Evolutionary conservation across 1,140 invertebrate species (phyloP).

Genomic region (Drosophila truncata): DNA sequence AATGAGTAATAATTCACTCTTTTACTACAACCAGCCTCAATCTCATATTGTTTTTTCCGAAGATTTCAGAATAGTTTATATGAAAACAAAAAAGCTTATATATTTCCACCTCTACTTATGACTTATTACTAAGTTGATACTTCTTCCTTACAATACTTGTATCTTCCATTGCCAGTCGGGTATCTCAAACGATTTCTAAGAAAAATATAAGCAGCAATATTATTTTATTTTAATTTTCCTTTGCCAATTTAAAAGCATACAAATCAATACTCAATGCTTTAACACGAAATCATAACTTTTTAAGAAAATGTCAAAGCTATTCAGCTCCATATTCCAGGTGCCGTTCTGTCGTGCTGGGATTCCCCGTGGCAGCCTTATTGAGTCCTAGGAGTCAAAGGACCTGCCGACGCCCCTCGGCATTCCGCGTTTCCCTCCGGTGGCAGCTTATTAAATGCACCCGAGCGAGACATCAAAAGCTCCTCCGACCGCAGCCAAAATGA

Average conservation of each 20-base stretch:
- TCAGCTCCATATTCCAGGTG: neutral
- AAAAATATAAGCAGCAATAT: neutral
- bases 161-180: neutral
- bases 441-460: slow-evolving; percentile 75
- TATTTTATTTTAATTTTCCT: neutral
- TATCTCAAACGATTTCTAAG: neutral
- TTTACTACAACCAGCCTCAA: no score
- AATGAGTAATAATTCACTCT: no score
- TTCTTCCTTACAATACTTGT: neutral
- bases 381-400: slow-evolving; percentile 34
- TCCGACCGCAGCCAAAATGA: slow-evolving; percentile 45
- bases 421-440: slow-evolving; percentile 8
- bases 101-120: neutral
- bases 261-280: neutral
- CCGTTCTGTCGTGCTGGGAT: neutral
- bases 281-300: neutral
- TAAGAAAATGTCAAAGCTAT: neutral
- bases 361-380: slow-evolving; percentile 26
- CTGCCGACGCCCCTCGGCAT: slow-evolving; percentile 1
- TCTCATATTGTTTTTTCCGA: no score
- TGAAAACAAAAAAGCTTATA: neutral
- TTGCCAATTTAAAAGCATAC: neutral
- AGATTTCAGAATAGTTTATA: no score
- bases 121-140: neutral
- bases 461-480: slow-evolving; percentile 72